Evolutionary conservation across 2,113 vertebrate species (phyloP), one percentile per base, ranked within the genome.

Genomic region (Rhabdornis inornatus): DNA sequence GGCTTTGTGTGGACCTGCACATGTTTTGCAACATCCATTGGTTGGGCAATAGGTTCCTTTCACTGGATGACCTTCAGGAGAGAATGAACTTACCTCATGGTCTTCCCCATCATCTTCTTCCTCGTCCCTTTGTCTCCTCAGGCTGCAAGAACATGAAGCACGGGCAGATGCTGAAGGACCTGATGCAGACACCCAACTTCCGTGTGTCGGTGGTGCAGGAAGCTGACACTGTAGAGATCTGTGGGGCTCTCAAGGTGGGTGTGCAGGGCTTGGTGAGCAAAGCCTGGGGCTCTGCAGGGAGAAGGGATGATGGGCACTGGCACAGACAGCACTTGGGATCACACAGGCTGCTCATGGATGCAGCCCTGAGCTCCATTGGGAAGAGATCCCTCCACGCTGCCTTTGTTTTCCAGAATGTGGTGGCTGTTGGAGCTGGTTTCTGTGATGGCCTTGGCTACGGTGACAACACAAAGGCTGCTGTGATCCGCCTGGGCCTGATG

Each of bases 401-500:
- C 15, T 1, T 10, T 31, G 71, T 83, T 77, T 85, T 79, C 63
- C 97, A 99, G 99, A 99, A 99, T 6, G 94, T 99, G 7, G 99
- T 99, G 47, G 99, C 99, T 0, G 98, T 99, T 2, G 99, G 98
- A 13, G 99, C 99, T 11, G 99, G 99, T 44, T 99, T 99, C 98
- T 99, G 99, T 2, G 99, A 99, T 0, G 99, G 99, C 7, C 98
- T 99, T 6, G 98, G 98, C 49, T 99, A 98, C 3, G 99, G 99
- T 0, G 99, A 99, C 97, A 99, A 99, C 97, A 99, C 99, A 3
- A 99, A 99, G 96, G 99, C 99, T 0, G 99, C 99, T 0, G 99
- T 99, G 94, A 99, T 99, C 94, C 99, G 99, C 16, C 98, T 99
- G 83, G 99, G 99, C 10, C 97, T 99, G 90, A 99, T 99, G 99